Evolutionary conservation across 2,113 vertebrate genomes (phyloP).

Genomic region (Bufo bufo): DNA sequence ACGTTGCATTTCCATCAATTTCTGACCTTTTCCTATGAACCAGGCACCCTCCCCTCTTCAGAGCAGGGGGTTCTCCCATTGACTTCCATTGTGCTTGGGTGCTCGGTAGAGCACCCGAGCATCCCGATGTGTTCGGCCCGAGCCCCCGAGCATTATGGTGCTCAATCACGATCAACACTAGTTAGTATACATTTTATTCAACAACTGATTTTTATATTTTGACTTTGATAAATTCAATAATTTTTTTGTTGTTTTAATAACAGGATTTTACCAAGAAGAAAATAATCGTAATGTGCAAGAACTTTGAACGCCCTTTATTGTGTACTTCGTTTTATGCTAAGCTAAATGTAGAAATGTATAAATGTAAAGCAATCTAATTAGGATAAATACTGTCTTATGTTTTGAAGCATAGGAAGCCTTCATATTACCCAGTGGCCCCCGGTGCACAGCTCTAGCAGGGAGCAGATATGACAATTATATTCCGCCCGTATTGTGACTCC

Average conservation of each 20-base stretch:
- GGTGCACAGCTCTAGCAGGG: not conserved
- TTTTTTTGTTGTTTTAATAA: not conserved
- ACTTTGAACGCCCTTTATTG: no score
- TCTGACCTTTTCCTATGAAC: no score
- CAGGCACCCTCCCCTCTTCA: no score
- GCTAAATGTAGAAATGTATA: no score
- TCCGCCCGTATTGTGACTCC: not conserved
- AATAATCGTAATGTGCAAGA: no score
- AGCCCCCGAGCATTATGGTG: not conserved
- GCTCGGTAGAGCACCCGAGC: no score
- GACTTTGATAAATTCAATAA: not conserved
- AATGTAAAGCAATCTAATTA: not conserved
- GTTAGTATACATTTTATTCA: not conserved
- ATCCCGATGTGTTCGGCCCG: no score
- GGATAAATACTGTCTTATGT: not conserved
- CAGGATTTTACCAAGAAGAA: not conserved
- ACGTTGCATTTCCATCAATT: no score
- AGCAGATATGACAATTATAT: not conserved
- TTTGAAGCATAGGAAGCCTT: not conserved
- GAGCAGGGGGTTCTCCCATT: no score
- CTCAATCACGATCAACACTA: accelerated
- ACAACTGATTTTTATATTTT: not conserved
- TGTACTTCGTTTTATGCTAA: no score
- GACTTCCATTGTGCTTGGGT: no score
- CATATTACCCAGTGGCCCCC: not conserved